Evolutionary conservation across 2,113 vertebrate genomes (phyloP).

Genomic region (Emydura subglobosa): DNA sequence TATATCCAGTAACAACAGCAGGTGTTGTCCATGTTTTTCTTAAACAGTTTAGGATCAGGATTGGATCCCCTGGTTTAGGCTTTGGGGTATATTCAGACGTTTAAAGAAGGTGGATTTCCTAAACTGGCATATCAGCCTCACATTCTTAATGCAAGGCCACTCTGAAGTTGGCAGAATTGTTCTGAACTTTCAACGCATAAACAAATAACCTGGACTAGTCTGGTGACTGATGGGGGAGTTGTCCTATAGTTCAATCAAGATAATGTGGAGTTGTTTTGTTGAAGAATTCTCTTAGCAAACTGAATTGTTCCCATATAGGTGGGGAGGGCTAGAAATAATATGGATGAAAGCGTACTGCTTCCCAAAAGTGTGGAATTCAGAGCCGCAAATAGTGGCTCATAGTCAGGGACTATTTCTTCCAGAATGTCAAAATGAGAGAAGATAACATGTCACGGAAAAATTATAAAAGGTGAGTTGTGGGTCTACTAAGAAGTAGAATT

Average conservation of each 20-base stretch:
- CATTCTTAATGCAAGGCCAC: rapidly evolving
- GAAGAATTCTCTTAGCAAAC: not conserved
- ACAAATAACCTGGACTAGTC: not conserved
- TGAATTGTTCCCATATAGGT: not conserved
- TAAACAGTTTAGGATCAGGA: not conserved
- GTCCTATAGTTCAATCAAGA: not conserved
- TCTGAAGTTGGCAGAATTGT: not conserved
- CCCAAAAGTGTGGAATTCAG: not conserved
- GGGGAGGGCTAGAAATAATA: not conserved
- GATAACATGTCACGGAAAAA: no score
- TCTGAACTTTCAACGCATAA: not conserved
- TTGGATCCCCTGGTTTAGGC: not conserved
- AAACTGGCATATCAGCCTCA: not conserved
- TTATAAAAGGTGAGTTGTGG: not conserved
- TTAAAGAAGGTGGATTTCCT: not conserved
- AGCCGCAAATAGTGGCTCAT: not conserved
- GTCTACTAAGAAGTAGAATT: not conserved
- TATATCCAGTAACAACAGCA: not conserved
- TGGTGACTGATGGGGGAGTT: rapidly evolving
- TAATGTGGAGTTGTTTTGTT: not conserved
- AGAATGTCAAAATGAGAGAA: not conserved
- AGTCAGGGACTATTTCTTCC: not conserved
- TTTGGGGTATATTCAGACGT: not conserved
- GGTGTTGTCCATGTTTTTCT: not conserved
- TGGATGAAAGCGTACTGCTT: not conserved